Percentiles rank a stretch among this genome's conserved stretches.
These are phyloP conservation scores for Nemoura dubitans DNA, from an alignment of 2,888 invertebrate genomes.

Conservation along the genomic window DNA sequence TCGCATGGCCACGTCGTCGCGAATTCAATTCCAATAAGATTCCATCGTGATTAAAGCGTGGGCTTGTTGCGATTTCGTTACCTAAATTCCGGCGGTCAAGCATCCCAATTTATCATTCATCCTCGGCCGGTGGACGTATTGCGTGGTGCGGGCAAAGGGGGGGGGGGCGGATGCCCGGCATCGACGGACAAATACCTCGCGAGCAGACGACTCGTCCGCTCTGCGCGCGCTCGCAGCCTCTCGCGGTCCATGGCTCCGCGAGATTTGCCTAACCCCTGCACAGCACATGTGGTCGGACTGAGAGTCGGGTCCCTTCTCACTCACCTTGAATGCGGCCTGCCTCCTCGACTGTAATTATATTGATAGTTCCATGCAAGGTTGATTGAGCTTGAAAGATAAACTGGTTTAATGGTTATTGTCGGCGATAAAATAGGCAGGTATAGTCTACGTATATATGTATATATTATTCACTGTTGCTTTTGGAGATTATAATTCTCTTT, in stretches of 20 bases:
- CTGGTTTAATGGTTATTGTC: conserved; percentile 15
- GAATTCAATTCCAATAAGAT: background rate
- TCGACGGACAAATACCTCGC: background rate
- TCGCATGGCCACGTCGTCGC: background rate
- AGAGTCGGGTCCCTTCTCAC: background rate
- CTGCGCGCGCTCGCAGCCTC: background rate
- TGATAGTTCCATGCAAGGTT: conserved; percentile 30
- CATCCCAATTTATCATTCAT: background rate
- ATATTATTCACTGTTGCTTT: background rate
- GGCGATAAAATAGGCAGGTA: background rate
- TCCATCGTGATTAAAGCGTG: background rate
- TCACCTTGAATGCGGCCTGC: background rate
- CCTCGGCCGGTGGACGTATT: background rate
- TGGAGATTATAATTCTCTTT: background rate
- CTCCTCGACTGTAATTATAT: background rate
- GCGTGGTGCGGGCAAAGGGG: background rate
- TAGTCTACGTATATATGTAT: background rate
- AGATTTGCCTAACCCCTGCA: background rate
- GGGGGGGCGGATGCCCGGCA: background rate
- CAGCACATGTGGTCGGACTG: background rate
- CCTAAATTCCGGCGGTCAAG: conserved; percentile 7
- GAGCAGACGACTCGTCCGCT: background rate
- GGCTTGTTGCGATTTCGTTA: background rate
- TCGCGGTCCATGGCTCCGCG: background rate
- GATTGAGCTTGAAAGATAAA: conserved; percentile 16